These are phyloP conservation scores for Nomada lathburiana DNA, from an alignment of 2,888 invertebrate genomes.

Conservation along the genomic window DNA sequence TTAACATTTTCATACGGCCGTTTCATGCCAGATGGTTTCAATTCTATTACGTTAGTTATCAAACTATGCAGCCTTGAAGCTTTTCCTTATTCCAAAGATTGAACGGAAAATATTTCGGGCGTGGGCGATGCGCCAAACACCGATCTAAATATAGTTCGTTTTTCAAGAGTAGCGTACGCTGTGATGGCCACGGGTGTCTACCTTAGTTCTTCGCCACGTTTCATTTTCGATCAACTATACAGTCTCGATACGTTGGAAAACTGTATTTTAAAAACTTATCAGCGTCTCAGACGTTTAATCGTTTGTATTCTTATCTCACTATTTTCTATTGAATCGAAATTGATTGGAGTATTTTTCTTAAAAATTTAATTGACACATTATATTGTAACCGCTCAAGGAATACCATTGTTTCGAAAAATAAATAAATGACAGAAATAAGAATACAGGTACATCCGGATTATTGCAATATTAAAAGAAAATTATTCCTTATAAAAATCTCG, in stretches of 20 bases:
- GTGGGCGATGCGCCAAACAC: constrained; percentile 71
- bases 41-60: constrained; percentile 9
- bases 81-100: constrained; percentile 65
- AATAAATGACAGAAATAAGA: too few species aligned
- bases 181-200: constrained; percentile 41
- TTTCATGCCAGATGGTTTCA: not conserved
- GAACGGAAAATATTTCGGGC: constrained; percentile 75
- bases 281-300: too few species aligned
- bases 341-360: too few species aligned
- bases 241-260: not conserved
- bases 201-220: constrained; percentile 18
- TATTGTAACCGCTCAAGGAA: too few species aligned
- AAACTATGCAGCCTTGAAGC: constrained; percentile 41
- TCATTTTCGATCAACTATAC: constrained; percentile 3
- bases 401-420: too few species aligned
- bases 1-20: not conserved
- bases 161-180: constrained; percentile 49
- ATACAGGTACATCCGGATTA: too few species aligned
- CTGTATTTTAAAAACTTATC: not conserved
- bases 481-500: too few species aligned
- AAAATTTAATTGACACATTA: too few species aligned
- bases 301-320: too few species aligned
- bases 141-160: constrained; percentile 75
- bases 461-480: too few species aligned
- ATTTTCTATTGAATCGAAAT: too few species aligned